Evolutionary conservation across 2,888 invertebrate species (phyloP), one percentile per base, ranked within the genome.

Genomic region (Sepiola atlantica): DNA sequence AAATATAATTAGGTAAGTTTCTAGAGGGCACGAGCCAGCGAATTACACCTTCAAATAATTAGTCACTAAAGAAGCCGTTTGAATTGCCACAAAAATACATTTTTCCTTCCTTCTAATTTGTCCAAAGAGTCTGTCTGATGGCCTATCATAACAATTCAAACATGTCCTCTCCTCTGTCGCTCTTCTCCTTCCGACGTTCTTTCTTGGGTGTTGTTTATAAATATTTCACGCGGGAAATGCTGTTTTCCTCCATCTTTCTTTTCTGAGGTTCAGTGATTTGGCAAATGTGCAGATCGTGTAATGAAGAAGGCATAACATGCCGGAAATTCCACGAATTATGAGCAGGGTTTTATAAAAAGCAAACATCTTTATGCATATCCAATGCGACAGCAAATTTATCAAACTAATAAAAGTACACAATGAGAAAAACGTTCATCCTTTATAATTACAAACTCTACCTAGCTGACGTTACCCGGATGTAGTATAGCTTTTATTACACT

Each of bases 1-100:
- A 77, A 77, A 77, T 16, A 77, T 77, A 32, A 77, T 77, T 77
- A 77, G n/a, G n/a, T 77, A n/a, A 77, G 77, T 77, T 77, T 77
- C 77, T 77, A 16, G n/a, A 77, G 77, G 77, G n/a, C 77, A n/a
- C 8, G 77, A 77, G 32, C n/a, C n/a, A 77, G 32, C n/a, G 77
- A 77, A 77, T 77, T 77, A 77, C 77, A 77, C 77, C 77, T 77
- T 77, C 16, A 77, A 77, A 77, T 77, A 77, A 77, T 77, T 77
- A 77, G 77, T n/a, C 77, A n/a, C 77, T 77, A 77, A 77, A 77
- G n/a, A 14, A 77, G n/a, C 10, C 77, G 77, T 77, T 77, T 77
- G 77, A 77, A 16, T 77, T 32, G 32, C 77, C n/a, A 32, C n/a
- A 16, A 77, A 77, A 77, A 77, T 77, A n/a, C 77, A n/a, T 77